Evolutionary conservation across 2,888 invertebrate species (phyloP), one percentile per base, ranked within the genome.

Genomic region (Gryllus longicercus): DNA sequence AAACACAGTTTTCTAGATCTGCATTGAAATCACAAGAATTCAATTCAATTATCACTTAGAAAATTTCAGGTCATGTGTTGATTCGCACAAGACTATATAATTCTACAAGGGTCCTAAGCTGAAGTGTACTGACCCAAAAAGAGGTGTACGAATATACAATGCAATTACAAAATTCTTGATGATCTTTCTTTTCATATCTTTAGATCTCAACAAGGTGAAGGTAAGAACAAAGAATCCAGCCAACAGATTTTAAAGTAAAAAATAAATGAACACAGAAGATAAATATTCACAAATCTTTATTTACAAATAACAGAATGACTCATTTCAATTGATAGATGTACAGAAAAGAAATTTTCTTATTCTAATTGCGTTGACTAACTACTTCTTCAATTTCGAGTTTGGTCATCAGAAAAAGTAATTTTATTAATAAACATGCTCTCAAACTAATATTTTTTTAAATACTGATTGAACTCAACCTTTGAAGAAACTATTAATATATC

Each of bases 401-500:
- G 38, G 38, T 63, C 63, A 63, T 63, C 63, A 18, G n/a, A 63
- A 18, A 63, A n/a, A 63, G 63, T 63, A 63, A 63, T 4, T 63
- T 18, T 63, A 63, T 63, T 63, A 4, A 18, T 63, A 63, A 14
- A 63, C 16, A 63, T 63, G 63, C 63, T 18, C 63, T 38, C 63
- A 63, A 63, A 14, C 14, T n/a, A 63, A 18, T 18, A 63, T 63
- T 63, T 63, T n/a, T 16, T 23, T 25, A n/a, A 77, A 77, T 77
- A 76, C 76, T n/a, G 76, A 38, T 38, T 76, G 16, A 50, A 78
- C 63, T 50, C 50, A 51, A 21, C 25, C 21, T 25, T 50, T 79
- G 75, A 76, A 79, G 50, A 63, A 75, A 74, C 74, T 79, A 75
- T 79, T 50, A 79, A 79, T 11, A 79, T 79, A 75, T 79, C 18